Evolutionary conservation across 2,797 vertebrate species (phyloP), one percentile per base, ranked within the genome.

Genomic region (Tauraco hartlaubi): DNA sequence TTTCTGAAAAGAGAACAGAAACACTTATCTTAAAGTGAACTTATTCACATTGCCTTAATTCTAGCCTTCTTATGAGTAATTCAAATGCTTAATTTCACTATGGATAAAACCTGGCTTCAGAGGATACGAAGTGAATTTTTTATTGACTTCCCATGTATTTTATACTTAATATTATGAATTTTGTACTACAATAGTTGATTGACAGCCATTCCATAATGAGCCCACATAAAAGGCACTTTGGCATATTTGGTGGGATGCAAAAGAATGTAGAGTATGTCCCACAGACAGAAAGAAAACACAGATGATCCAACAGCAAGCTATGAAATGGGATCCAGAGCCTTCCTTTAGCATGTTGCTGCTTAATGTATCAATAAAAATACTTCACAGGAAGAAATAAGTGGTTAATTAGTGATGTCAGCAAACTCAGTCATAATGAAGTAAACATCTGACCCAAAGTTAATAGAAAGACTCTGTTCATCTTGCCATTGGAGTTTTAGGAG

Each of bases 1-100:
- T 95, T 99, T 99, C 99, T 99, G 97, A 52, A 92, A 97, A 80
- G 71, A 91, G 85, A 97, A 90, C 87, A 88, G 25, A 71, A 82
- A 49, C 69, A 33, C n/a, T 77, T 54, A 58, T 49, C 18, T 85
- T 15, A 62, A 39, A 12, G 11, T 14, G n/a, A 48, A 9, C 11
- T 88, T 58, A 25, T 5, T 73, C 69, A 49, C 7, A 8, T 8
- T 55, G 62, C 31, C 41, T 67, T 29, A 28, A 83, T 35, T 39
- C 64, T 44, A 85, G 25, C 9, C 10, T 35, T 17, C 11, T 0
- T 66, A 35, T 8, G 12, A 72, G 51, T 49, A 88, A 59, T 61
- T 67, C 41, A 69, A 59, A 37, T 9, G n/a, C 15, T 25, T 44
- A 31, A 9, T 52, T 83, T 66, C 59, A 33, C 56, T 61, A 11